phyloP scores from a whole-genome alignment of 2,113 vertebrate genomes.

The Pyxicephalus adspersus region DNA sequence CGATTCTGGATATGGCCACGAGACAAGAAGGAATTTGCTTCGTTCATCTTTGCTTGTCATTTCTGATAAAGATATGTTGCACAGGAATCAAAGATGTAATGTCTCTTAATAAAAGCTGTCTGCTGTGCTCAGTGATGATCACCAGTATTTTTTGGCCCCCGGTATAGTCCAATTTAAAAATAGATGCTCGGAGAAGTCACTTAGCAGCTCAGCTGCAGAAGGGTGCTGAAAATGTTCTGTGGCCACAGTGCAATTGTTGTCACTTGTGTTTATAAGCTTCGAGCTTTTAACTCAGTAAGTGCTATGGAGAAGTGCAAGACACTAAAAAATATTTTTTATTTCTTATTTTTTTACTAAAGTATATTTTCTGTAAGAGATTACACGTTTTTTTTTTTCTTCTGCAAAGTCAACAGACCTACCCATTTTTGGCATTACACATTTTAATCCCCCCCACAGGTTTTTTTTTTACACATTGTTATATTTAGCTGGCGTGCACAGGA shows the following conservation, averaged over 20 bases:
- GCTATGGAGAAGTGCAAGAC: not conserved
- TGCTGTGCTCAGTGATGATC: constrained; percentile 49
- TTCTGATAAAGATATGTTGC: constrained; percentile 53
- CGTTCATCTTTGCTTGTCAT: constrained; percentile 53
- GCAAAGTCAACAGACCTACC: no score
- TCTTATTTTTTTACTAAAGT: no score
- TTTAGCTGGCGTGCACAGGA: no score
- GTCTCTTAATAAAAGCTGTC: constrained; percentile 56
- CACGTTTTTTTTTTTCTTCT: no score
- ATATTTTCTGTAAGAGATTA: no score
- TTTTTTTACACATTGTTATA: no score
- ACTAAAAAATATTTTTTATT: not conserved
- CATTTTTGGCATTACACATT: no score
- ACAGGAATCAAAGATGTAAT: constrained; percentile 46
- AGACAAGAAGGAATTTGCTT: constrained; percentile 54
- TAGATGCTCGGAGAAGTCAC: constrained; percentile 49
- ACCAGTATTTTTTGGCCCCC: constrained; percentile 40
- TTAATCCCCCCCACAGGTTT: no score
- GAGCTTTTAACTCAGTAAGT: constrained; percentile 21
- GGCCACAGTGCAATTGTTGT: constrained; percentile 36
- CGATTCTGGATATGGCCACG: constrained; percentile 41
- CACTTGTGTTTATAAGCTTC: constrained; percentile 6
- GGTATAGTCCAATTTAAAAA: constrained; percentile 46
- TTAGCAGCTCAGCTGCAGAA: constrained; percentile 55
- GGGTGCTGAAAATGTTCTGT: constrained; percentile 44